phyloP scores from a whole-genome alignment of 2,113 vertebrate genomes.

The Leptocoma aspasia region DNA sequence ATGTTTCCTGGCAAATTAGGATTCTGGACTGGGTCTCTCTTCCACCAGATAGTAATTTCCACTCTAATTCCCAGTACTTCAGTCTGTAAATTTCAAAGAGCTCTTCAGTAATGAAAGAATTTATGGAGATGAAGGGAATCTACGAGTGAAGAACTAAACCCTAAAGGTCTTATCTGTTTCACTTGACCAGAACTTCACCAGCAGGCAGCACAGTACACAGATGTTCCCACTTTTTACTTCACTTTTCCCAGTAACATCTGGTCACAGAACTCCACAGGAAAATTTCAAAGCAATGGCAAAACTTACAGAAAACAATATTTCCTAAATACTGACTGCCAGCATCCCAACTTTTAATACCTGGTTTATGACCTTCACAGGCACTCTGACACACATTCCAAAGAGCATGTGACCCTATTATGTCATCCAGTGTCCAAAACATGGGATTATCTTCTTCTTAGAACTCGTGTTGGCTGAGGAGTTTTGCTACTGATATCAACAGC shows the following conservation, averaged over 20 bases:
- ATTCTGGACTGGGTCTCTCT: not conserved
- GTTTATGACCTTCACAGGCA: not conserved
- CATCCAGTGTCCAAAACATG: not conserved
- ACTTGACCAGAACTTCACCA: not conserved
- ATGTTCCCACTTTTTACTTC: not conserved
- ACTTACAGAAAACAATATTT: not conserved
- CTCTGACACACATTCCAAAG: not conserved
- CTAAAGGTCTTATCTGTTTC: not conserved
- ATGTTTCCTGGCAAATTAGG: not conserved
- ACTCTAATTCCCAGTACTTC: not conserved
- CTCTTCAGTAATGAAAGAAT: not conserved
- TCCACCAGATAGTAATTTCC: not conserved
- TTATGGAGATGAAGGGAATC: not conserved
- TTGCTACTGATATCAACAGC: not conserved
- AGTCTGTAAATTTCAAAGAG: not conserved
- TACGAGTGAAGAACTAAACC: not conserved
- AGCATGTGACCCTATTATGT: not conserved
- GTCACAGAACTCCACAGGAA: not conserved
- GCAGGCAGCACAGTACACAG: not conserved
- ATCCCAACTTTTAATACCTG: not conserved
- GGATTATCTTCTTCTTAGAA: not conserved
- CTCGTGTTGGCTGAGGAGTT: not conserved
- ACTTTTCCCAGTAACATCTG: not conserved
- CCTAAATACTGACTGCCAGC: not conserved
- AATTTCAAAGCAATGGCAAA: not conserved